Evolutionary conservation across 2,888 invertebrate species (phyloP).

Genomic region (Drosophila koepferae): DNA sequence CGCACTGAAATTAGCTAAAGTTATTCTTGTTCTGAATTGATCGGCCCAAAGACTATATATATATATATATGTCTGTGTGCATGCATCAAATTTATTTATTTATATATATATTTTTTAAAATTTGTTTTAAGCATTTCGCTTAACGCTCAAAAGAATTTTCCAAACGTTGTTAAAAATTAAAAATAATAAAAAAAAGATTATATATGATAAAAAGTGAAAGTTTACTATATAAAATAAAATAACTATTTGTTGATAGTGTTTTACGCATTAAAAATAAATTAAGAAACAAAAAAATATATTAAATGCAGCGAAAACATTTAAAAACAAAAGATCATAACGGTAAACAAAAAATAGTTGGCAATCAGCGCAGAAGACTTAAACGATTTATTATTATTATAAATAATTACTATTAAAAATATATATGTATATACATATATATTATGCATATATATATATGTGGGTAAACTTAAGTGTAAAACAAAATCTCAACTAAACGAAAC

Average conservation of each 20-base stretch:
- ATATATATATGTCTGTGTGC: slow-evolving; percentile 20
- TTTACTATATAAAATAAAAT: slow-evolving; percentile 34
- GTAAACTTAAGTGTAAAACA: slow-evolving; percentile 29
- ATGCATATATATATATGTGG: slow-evolving; percentile 26
- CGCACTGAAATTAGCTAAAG: slow-evolving; percentile 66
- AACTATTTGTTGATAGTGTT: slow-evolving; percentile 60
- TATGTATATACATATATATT: slow-evolving; percentile 15
- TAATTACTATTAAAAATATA: slow-evolving; percentile 43
- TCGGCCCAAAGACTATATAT: slow-evolving; percentile 4
- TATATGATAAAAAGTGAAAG: slow-evolving; percentile 6
- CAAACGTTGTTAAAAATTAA: slow-evolving; percentile 56
- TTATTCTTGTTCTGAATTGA: slow-evolving; percentile 64
- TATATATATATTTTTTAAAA: slow-evolving; percentile 32
- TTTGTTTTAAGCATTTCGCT: slow-evolving; percentile 30
- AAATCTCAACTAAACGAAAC: slow-evolving; percentile 50
- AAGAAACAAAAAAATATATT: slow-evolving; percentile 11
- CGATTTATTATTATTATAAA: slow-evolving; percentile 67
- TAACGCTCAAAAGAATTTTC: slow-evolving; percentile 43
- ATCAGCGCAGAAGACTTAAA: slow-evolving; percentile 81
- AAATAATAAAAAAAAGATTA: slow-evolving; percentile 11
- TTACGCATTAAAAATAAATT: slow-evolving; percentile 33
- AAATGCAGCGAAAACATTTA: slow-evolving; percentile 12
- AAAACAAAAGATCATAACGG: slow-evolving; percentile 28
- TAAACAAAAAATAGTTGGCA: slow-evolving; percentile 72
- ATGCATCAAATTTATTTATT: slow-evolving; percentile 36